These are phyloP conservation scores for Omphaloscelis lunosa DNA, from an alignment of 2,888 invertebrate genomes.

Conservation along the genomic window DNA sequence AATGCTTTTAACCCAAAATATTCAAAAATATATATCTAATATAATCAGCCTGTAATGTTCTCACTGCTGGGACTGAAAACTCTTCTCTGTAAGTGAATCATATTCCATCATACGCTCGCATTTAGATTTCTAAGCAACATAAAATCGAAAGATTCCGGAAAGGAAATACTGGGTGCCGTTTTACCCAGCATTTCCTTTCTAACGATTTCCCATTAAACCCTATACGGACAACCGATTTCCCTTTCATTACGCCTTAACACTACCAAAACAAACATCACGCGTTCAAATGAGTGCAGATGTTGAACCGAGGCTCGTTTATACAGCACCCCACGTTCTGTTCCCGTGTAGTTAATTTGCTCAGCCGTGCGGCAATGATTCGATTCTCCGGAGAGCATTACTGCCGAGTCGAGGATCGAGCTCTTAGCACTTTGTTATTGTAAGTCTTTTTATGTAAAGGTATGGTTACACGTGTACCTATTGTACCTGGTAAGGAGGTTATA, in stretches of 20 bases:
- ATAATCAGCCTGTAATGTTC: no score
- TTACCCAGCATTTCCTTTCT: neutral
- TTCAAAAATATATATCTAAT: neutral
- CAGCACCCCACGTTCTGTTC: constrained; percentile 29
- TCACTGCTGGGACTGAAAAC: neutral
- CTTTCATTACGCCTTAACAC: constrained; percentile 5
- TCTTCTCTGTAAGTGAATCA: neutral
- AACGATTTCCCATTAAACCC: constrained; percentile 5
- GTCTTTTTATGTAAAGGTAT: constrained; percentile 15
- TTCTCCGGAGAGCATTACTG: constrained; percentile 61
- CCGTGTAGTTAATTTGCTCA: constrained; percentile 62
- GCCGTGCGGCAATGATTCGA: constrained; percentile 67
- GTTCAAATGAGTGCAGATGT: constrained; percentile 50
- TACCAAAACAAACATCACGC: constrained; percentile 24
- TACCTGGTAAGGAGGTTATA: neutral
- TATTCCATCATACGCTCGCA: neutral
- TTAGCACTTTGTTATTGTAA: constrained; percentile 30
- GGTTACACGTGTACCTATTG: neutral
- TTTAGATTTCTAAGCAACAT: neutral
- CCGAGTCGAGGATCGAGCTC: constrained; percentile 31
- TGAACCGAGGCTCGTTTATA: constrained; percentile 31
- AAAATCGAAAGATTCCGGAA: neutral
- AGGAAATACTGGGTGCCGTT: no score
- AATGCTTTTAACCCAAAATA: neutral
- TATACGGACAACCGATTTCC: neutral